Evolutionary conservation across 2,797 vertebrate genomes (phyloP).

Genomic region (Onychomys torridus): DNA sequence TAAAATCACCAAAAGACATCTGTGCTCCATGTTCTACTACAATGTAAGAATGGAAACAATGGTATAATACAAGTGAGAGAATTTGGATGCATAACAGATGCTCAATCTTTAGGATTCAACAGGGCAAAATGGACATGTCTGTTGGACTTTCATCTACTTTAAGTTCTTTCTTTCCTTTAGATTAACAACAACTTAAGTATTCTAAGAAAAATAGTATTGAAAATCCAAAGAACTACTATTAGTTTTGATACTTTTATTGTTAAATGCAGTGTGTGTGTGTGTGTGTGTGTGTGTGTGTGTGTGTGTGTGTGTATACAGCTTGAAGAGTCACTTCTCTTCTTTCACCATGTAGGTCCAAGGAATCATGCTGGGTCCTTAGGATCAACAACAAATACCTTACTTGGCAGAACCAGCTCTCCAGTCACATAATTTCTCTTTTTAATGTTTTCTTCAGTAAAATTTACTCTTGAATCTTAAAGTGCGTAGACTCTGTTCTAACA

Average conservation of each 20-base stretch:
- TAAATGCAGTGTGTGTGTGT: not conserved
- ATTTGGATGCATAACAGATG: not conserved
- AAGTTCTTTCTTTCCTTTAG: slow-evolving; percentile 14
- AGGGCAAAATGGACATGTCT: not conserved
- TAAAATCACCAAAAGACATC: slow-evolving; percentile 1
- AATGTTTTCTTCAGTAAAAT: slow-evolving; percentile 7
- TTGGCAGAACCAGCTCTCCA: not conserved
- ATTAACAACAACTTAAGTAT: not conserved
- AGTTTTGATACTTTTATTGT: not conserved
- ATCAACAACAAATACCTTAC: not conserved
- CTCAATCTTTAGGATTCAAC: not conserved
- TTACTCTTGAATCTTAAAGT: slow-evolving; percentile 8
- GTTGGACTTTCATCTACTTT: not conserved
- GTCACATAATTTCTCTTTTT: not conserved
- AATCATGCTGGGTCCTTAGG: not conserved
- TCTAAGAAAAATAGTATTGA: slow-evolving; percentile 1
- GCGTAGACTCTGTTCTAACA: not conserved
- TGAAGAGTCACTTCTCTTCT: not conserved
- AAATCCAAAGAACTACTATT: not conserved
- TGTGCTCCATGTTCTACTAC: not conserved
- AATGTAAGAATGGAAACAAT: not conserved
- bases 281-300: no score
- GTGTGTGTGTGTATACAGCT: not conserved
- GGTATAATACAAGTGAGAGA: not conserved
- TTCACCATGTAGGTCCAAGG: not conserved